Evolutionary conservation across 2,888 invertebrate genomes (phyloP), one percentile per base, ranked within the genome.

Genomic region (Agrotis clavis): DNA sequence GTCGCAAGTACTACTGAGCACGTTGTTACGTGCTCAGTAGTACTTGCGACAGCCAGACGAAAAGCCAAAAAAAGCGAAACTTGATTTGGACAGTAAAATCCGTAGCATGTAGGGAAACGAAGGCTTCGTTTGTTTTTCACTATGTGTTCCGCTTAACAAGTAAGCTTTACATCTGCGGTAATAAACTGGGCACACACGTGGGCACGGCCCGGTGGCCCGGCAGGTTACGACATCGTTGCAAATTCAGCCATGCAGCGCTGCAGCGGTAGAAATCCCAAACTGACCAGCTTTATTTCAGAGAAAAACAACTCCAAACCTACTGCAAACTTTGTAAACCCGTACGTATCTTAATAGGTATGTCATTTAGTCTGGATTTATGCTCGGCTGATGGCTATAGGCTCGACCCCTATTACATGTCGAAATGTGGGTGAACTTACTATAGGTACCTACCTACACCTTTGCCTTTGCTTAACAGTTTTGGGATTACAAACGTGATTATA

Each of bases 141-240:
- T 70, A 74, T 79, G 72, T 79, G 70, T 77, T 74, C 76, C 76
- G 82, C 81, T 88, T 86, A 83, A 85, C 81, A 87, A 86, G 85
- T 87, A 87, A 87, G 83, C 87, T 86, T 79, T 77, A 76, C 82
- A 84, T 85, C 81, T 86, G 86, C 87, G 88, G 88, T 82, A 85
- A 87, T 87, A 86, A 88, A 84, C 88, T 83, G 85, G 84, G 82
- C 72, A 81, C 74, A 79, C 79, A 88, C 86, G 83, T 79, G 85
- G 84, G 79, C 77, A 76, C 70, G 75, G 74, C 13, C 61, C 65
- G 66, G 70, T 65, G 61, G 69, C 30, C 68, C 30, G 63, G 74
- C 79, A 82, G 88, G 87, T 87, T 86, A 87, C 87, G 83, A 87
- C 88, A 88, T 87, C 82, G 81, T 88, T 87, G 89, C 87, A 90